Conservation (phyloP, 1,140 invertebrate species). For the Neodiprion fabricii region DNA sequence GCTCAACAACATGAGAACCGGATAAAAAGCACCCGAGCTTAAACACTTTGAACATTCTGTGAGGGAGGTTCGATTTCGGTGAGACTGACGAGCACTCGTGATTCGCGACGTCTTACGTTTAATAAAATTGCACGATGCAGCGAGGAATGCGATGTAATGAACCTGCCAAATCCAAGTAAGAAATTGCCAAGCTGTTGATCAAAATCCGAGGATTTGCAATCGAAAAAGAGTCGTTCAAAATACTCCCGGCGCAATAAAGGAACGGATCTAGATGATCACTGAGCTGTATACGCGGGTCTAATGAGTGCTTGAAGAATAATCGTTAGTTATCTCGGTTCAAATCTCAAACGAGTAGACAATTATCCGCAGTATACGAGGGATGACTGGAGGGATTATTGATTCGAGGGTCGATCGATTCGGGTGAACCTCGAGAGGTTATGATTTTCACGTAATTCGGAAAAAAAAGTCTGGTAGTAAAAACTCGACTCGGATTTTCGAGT, state of each 20-base stretch:
- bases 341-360: slow-evolving; percentile 7
- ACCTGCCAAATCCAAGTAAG: background rate
- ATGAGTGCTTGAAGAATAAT: slow-evolving; percentile 3
- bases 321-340: slow-evolving; percentile 7
- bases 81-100: too few species aligned
- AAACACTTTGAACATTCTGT: too few species aligned
- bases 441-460: too few species aligned
- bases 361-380: background rate
- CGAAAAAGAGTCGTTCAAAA: background rate
- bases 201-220: background rate
- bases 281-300: background rate
- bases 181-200: background rate
- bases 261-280: background rate
- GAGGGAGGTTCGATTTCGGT: too few species aligned
- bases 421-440: too few species aligned
- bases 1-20: too few species aligned
- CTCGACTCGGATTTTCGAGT: background rate
- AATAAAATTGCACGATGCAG: too few species aligned
- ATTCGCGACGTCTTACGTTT: too few species aligned
- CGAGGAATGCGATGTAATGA: too few species aligned
- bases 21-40: too few species aligned
- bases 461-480: too few species aligned
- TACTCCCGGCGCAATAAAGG: background rate
- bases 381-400: background rate
- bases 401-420: background rate